Base-by-base conservation (phyloP, 2,113 vertebrate species). In the Phaetusa simplex region DNA sequence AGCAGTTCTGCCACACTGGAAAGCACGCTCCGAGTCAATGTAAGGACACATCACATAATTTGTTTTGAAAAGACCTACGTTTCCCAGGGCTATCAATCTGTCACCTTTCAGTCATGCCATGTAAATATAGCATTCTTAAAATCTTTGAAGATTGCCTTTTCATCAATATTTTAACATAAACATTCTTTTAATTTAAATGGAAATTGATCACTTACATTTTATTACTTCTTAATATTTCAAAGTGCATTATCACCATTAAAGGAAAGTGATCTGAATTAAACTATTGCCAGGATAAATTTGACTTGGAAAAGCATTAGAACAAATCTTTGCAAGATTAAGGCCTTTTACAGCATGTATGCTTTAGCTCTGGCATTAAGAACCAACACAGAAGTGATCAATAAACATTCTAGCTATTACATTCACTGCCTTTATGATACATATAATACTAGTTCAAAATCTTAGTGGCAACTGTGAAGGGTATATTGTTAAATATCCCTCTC, bases 111-210 rank as follows among this genome's bases (percentile, higher is more conserved):
- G 52, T 61, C 40, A 9, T 77, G 79, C 78, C 86, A 80, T 36
- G 36, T 79, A 87, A 88, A 96, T 29, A 42, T 8, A 71, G 70
- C 50, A 42, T 80, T 55, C 73, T 80, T 66, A 72, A 92, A 87
- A 81, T 69, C 76, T 93, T 77, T 32, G 65, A 56, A 89, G 86
- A 40, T 77, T 91, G 56, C 70, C 50, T 95, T 95, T 95, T 89
- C 93, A 95, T 96, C 86, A 83, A 66, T 96, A 90, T 81, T 96
- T 95, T 91, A 97, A 88, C 71, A 56, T 88, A 95, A 93, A 34
- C n/a, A 70, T 90, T 81, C 11, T 95, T 82, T 89, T 87, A 45
- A 91, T 91, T 96, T 88, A 86, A 94, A 88, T 86, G 72, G 77
- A 56, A 89, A 90, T 74, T 78, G 64, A 87, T 94, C 32, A 56